A percentile compares a stretch with the other conserved stretches of the same genome.
Evolutionary conservation across 2,888 invertebrate species (phyloP).

Genomic region (Cremastinae sp.): DNA sequence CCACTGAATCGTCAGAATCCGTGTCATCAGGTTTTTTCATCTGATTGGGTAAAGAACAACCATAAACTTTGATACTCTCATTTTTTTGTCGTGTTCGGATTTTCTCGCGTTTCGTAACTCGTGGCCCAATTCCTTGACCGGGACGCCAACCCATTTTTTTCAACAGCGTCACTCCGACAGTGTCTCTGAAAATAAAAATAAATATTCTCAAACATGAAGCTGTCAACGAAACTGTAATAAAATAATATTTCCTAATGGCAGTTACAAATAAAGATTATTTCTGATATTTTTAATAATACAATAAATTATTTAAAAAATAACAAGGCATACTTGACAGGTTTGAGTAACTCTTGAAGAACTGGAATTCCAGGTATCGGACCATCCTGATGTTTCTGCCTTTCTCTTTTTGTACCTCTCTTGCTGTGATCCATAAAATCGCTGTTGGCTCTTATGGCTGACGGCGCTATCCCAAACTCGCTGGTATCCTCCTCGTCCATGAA

Average conservation of each 20-base stretch:
- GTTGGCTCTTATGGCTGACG: constrained; percentile 90
- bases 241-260: too few species aligned
- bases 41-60: constrained; percentile 80
- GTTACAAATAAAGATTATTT: too few species aligned
- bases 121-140: constrained; percentile 91
- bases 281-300: constrained; percentile 14
- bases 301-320: not conserved
- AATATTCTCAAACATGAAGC: constrained; percentile 23
- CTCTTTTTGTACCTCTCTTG: constrained; percentile 75
- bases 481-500: constrained; percentile 99
- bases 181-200: constrained; percentile 84
- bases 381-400: constrained; percentile 74
- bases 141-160: constrained; percentile 96
- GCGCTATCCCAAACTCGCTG: constrained; percentile 97
- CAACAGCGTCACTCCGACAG: constrained; percentile 92
- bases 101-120: constrained; percentile 81
- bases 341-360: constrained; percentile 82
- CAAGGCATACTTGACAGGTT: constrained; percentile 81
- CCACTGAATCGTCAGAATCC: constrained; percentile 81
- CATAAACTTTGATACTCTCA: constrained; percentile 81
- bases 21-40: constrained; percentile 60
- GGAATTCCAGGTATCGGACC: constrained; percentile 81
- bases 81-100: constrained; percentile 70
- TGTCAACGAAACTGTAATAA: too few species aligned
- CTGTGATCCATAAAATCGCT: constrained; percentile 85